A percentile compares a stretch with the other conserved stretches of the same genome.
Conservation (phyloP, 2,113 vertebrate genomes). For the Burhinus oedicnemus region DNA sequence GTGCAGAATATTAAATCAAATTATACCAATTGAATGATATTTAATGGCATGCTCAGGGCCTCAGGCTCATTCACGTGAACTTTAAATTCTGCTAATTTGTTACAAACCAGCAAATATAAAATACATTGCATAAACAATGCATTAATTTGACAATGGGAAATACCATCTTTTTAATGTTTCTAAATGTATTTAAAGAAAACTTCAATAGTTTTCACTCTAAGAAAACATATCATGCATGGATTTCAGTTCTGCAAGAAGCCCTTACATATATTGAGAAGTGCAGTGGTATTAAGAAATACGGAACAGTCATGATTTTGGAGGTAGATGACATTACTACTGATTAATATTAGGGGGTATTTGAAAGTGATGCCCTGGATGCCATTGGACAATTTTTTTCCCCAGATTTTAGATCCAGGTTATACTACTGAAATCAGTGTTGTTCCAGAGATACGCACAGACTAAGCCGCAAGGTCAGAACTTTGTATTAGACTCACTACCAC, state of each 20-base stretch:
- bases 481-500: not conserved
- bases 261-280: not conserved
- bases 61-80: not conserved
- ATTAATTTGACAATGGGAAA: not conserved
- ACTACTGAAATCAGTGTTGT: not conserved
- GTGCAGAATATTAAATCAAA: not conserved
- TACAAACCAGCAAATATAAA: not conserved
- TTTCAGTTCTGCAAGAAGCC: not conserved
- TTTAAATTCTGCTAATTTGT: not conserved
- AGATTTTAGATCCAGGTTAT: not conserved
- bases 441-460: not conserved
- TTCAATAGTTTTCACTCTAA: not conserved
- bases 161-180: not conserved
- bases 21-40: not conserved
- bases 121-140: not conserved
- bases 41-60: not conserved
- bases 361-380: not conserved
- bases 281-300: not conserved
- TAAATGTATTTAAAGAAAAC: not conserved
- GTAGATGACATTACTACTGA: not conserved
- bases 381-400: not conserved
- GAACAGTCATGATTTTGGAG: not conserved
- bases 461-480: not conserved
- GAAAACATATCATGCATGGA: not conserved
- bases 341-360: not conserved